phyloP scores from a whole-genome alignment of 2,797 vertebrate species.

The Onychomys leucogaster region DNA sequence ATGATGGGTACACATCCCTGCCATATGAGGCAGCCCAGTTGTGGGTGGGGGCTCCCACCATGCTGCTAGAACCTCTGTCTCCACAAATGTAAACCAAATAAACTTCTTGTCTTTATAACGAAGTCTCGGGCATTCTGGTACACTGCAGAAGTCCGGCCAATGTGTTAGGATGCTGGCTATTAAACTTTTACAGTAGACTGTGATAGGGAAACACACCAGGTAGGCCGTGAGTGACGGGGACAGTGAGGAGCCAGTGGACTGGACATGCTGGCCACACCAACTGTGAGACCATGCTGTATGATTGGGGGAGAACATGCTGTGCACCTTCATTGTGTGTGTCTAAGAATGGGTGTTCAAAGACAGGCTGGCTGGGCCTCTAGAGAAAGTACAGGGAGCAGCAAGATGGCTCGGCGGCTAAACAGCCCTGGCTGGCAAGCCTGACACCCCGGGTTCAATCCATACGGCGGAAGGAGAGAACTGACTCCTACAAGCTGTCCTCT shows the following conservation, averaged over 20 bases:
- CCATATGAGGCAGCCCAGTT: not conserved
- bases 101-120: not conserved
- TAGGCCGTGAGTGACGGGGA: not conserved
- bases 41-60: not conserved
- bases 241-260: not conserved
- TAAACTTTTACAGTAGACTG: not conserved
- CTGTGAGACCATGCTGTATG: not conserved
- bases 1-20: not conserved
- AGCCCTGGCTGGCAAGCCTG: not conserved
- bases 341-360: not conserved
- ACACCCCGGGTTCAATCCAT: not conserved
- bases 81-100: not conserved
- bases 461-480: not conserved
- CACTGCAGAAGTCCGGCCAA: not conserved
- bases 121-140: not conserved
- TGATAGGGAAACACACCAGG: too few species aligned
- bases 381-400: not conserved
- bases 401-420: not conserved
- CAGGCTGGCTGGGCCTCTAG: not conserved
- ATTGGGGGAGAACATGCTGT: fast-evolving
- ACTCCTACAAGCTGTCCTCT: not conserved
- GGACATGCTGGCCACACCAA: not conserved
- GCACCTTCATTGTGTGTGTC: too few species aligned
- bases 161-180: not conserved
- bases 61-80: not conserved